Evolutionary conservation across 53 echinoderm and acorn worm genomes (phyloP), one percentile per base, ranked within the genome.

Genomic region (Holothuria scabra): DNA sequence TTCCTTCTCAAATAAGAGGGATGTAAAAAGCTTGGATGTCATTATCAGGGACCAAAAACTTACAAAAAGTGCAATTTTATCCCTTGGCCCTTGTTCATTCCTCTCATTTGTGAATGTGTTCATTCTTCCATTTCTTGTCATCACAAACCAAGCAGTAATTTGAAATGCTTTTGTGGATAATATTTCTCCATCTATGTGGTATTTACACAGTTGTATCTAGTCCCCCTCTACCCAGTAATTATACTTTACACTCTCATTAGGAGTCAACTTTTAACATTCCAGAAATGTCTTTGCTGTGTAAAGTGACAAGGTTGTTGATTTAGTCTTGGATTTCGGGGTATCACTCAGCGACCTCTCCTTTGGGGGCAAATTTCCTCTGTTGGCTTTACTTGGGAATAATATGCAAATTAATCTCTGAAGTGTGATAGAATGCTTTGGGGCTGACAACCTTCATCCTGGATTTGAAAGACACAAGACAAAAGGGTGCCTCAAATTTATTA

Each of bases 281-380:
- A 18, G n/a, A 34, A 69, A 69, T 69, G 31, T 69, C 69, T 69
- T 21, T 37, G 69, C 69, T 18, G 23, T n/a, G 12, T 69, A 22
- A n/a, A n/a, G 69, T 69, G 69, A 69, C 69, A 69, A 69, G 69
- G 52, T 34, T 69, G 69, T 69, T 69, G 69, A 41, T 69, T 69
- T 69, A 30, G 11, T 69, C 69, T 69, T 41, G 19, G 69, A 69
- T 69, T 69, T 69, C 69, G 41, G 0, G 69, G 41, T 33, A 44
- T 69, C 41, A 37, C 69, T 52, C 52, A 52, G 52, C 18, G 18
- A 34, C 69, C 69, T 69, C 69, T 41, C 34, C 35, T 69, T 20
- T 34, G 69, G 65, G n/a, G 31, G 69, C 44, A 32, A 20, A 22
- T 16, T 13, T 21, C 69, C 69, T 6, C 34, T 69, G 69, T 38